Evolutionary conservation across 2,888 invertebrate genomes (phyloP).

Genomic region (Oxystoma pomonae): DNA sequence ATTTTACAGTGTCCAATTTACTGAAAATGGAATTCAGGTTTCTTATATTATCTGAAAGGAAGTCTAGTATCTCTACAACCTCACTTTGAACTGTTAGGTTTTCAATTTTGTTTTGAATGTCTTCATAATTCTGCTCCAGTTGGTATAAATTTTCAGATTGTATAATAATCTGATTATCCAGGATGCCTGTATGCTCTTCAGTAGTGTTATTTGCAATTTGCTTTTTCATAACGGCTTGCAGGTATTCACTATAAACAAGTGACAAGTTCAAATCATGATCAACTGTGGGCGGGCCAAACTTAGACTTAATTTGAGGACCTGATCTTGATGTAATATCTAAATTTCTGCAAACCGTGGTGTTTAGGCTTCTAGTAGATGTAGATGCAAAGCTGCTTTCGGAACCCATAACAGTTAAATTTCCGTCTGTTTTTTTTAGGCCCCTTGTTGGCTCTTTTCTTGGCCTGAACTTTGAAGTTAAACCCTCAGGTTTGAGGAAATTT

Average conservation of each 20-base stretch:
- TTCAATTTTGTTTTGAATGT: neutral
- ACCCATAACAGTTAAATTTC: neutral
- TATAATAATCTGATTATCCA: neutral
- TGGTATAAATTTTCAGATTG: neutral
- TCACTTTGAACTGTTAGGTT: neutral
- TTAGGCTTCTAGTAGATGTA: neutral
- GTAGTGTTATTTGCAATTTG: neutral
- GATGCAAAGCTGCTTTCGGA: neutral
- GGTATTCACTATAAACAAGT: neutral
- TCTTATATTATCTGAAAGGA: neutral
- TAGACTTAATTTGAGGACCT: neutral
- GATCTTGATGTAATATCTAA: neutral
- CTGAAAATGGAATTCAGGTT: neutral
- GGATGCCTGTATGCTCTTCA: neutral
- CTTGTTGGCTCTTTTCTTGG: neutral
- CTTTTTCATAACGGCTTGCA: neutral
- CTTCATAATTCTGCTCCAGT: neutral
- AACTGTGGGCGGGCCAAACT: neutral
- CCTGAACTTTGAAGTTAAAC: neutral
- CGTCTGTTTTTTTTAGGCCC: neutral
- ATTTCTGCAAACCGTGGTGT: neutral
- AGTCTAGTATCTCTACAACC: neutral
- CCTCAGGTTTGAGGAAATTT: neutral
- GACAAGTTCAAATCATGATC: neutral
- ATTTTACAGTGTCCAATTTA: neutral